Base-by-base conservation (phyloP, 2,888 invertebrate genomes). In the Allophyes oxyacanthae region DNA sequence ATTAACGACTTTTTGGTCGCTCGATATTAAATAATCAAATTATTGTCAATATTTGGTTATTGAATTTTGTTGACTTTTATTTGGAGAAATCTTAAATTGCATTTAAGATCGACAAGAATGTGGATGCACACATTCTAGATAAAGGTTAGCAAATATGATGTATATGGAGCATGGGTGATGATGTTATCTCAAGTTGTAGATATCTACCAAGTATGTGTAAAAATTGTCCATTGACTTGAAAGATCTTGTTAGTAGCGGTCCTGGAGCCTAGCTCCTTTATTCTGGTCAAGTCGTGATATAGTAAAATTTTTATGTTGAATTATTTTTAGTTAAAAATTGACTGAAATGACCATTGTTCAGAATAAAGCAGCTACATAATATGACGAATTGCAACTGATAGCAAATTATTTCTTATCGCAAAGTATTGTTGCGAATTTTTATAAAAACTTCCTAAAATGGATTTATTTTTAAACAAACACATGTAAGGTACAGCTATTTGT, bases 351-450 rank as follows among this genome's bases (percentile, higher is more conserved):
- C 69, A 60, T 58, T 69, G 85, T 82, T 83, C 84, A 83, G 87
- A 85, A 85, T 84, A 81, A 81, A 84, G 84, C 78, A 70, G 85
- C 86, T 76, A 79, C 42, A 10, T n/a, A n/a, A n/a, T 75, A 68
- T 63, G 51, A 72, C 80, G 77, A 79, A 81, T 79, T 79, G 89
- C 87, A 88, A 90, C 85, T 84, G 82, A 84, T 85, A 87, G 91
- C 89, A 86, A 88, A 87, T 86, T 83, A 83, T 89, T 89, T 88
- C 86, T 71, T 78, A 81, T 77, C 86, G 91, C 89, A 81, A 84
- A 83, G 83, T 85, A 87, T 91, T 89, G 85, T 87, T 85, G 86
- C 87, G 86, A 85, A 79, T 86, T 87, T 89, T 87, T 84, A 84
- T 74, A 75, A 72, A 66, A 69, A 75, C 65, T 70, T 67, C 68